phyloP scores from a whole-genome alignment of 2,797 vertebrate genomes.

The Prionace glauca region DNA sequence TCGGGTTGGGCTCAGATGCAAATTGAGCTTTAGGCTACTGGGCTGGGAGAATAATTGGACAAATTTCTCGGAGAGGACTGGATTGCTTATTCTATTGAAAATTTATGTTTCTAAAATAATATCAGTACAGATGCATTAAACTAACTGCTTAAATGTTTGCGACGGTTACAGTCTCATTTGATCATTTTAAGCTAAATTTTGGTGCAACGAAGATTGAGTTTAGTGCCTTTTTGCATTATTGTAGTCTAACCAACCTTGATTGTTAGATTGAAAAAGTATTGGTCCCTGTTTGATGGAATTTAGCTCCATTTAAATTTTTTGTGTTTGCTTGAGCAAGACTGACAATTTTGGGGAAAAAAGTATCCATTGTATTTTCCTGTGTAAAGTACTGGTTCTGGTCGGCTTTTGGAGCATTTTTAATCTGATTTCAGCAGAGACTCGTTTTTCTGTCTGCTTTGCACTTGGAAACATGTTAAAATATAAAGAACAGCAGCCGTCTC shows the following conservation, averaged over 20 bases:
- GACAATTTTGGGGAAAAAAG: background rate
- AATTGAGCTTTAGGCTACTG: slow-evolving; percentile 30
- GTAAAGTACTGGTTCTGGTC: background rate
- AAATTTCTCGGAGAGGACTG: background rate
- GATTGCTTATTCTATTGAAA: background rate
- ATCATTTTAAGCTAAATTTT: background rate
- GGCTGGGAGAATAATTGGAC: background rate
- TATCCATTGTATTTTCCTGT: background rate
- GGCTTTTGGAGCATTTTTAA: background rate
- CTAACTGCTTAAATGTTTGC: background rate
- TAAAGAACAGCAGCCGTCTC: background rate
- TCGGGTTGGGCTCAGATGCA: slow-evolving; percentile 13
- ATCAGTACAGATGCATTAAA: background rate
- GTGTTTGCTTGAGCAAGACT: slow-evolving; percentile 29
- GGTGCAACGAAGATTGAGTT: background rate
- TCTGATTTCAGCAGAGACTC: background rate
- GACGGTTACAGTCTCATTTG: background rate
- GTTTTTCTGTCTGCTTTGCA: background rate
- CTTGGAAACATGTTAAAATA: background rate
- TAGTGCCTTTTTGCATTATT: background rate
- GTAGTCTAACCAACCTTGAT: background rate
- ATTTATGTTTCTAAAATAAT: background rate
- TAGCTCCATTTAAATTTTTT: background rate
- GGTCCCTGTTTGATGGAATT: background rate
- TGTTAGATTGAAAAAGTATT: slow-evolving; percentile 20